These are phyloP conservation scores for Xenopus borealis DNA, from an alignment of 2,113 vertebrate species.

Conservation along the genomic window DNA sequence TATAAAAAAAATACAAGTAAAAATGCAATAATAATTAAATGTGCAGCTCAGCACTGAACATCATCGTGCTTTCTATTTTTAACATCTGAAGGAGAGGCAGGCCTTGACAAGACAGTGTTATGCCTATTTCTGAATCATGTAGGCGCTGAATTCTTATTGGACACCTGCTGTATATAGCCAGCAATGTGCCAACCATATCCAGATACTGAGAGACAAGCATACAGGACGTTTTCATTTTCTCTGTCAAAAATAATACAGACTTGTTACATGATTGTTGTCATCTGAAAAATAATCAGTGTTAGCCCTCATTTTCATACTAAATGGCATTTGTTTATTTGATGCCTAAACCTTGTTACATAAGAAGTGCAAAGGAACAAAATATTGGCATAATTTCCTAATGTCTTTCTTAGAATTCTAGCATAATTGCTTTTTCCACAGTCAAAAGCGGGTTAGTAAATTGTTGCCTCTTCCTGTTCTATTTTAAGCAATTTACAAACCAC, in stretches of 20 bases:
- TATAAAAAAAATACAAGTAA: not conserved
- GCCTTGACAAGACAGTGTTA: constrained; percentile 29
- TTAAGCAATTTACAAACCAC: too few relatives aligned
- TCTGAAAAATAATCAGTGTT: not conserved
- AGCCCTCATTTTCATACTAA: not conserved
- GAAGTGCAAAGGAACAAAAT: too few relatives aligned
- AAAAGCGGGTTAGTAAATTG: too few relatives aligned
- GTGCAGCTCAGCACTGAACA: constrained; percentile 25
- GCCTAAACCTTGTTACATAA: too few relatives aligned
- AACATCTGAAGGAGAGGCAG: constrained; percentile 32
- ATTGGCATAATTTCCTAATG: too few relatives aligned
- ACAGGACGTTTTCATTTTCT: not conserved
- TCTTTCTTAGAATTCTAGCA: too few relatives aligned
- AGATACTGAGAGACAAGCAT: constrained; percentile 14
- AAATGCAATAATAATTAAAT: constrained; percentile 27
- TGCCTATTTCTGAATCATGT: constrained; percentile 37
- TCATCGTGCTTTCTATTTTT: constrained; percentile 27
- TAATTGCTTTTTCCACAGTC: too few relatives aligned
- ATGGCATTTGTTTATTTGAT: too few relatives aligned
- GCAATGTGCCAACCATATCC: not conserved
- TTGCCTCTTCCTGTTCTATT: too few relatives aligned
- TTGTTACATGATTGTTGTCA: too few relatives aligned
- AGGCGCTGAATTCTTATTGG: constrained; percentile 13
- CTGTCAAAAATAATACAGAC: not conserved
- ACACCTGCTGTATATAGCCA: constrained; percentile 24